Percentiles rank a stretch among this genome's conserved stretches.
Evolutionary conservation across 2,113 vertebrate genomes (phyloP).

Genomic region (Microcebus griseorufus): DNA sequence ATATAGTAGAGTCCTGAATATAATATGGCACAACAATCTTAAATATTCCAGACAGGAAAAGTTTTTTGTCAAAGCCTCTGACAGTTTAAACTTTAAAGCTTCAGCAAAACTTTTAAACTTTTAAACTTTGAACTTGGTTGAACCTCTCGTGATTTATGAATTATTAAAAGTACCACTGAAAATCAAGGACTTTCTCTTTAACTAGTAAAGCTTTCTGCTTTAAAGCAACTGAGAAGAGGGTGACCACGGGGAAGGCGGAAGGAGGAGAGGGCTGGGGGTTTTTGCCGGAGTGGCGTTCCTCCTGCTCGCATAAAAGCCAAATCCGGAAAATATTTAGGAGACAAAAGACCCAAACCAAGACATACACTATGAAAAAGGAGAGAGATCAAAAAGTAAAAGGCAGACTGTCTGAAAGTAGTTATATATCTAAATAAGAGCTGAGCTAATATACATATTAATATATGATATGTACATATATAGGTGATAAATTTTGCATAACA

Average conservation of each 20-base stretch:
- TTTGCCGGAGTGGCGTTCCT: slow-evolving; percentile 71
- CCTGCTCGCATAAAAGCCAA: slow-evolving; percentile 76
- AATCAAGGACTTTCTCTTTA: slow-evolving; percentile 85
- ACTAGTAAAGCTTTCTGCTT: slow-evolving; percentile 85
- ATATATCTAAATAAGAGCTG: neutral
- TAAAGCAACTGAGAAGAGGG: slow-evolving; percentile 82
- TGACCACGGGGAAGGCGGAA: slow-evolving; percentile 72
- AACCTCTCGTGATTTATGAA: slow-evolving; percentile 90
- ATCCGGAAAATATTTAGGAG: slow-evolving; percentile 75
- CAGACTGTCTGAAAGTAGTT: slow-evolving; percentile 70
- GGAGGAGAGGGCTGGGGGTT: slow-evolving; percentile 57
- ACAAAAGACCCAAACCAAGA: slow-evolving; percentile 67
- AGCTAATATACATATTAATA: neutral
- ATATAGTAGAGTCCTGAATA: slow-evolving; percentile 70
- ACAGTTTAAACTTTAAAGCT: slow-evolving; percentile 90
- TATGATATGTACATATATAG: neutral
- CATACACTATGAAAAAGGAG: slow-evolving; percentile 59
- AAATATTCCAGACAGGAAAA: slow-evolving; percentile 89
- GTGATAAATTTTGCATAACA: neutral
- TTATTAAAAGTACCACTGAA: slow-evolving; percentile 90
- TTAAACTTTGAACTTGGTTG: slow-evolving; percentile 91
- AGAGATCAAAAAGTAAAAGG: slow-evolving; percentile 43
- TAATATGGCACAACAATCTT: slow-evolving; percentile 85
- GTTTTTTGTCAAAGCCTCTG: slow-evolving; percentile 89
- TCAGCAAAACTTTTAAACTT: slow-evolving; percentile 91